Percentiles rank a stretch among this genome's conserved stretches.
phyloP scores from a whole-genome alignment of 2,797 vertebrate species.

The Hypotaenidia philippensis region DNA sequence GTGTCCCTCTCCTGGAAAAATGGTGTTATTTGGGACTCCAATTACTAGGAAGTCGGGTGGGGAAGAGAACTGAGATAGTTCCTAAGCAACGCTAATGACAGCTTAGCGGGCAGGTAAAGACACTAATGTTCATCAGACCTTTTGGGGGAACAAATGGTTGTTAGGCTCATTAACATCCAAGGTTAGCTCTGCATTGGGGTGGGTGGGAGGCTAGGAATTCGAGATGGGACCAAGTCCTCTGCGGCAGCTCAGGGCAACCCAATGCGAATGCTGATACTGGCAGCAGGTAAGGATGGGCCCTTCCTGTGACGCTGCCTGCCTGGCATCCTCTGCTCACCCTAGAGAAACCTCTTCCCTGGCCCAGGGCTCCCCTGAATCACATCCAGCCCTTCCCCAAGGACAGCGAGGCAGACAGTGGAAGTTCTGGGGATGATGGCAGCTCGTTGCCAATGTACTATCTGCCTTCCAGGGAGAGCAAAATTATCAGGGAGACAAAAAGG shows the following conservation, averaged over 20 bases:
- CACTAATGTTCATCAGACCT: not conserved
- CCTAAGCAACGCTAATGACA: not conserved
- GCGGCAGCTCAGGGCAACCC: not conserved
- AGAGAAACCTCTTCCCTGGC: not conserved
- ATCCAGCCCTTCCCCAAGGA: not conserved
- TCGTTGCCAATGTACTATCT: not conserved
- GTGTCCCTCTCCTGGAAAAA: not conserved
- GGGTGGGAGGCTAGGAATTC: too few species aligned
- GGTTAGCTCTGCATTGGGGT: rapidly evolving
- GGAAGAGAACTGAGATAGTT: not conserved
- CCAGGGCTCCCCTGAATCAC: not conserved
- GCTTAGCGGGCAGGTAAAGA: not conserved
- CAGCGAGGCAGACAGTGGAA: rapidly evolving
- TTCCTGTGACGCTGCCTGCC: too few species aligned
- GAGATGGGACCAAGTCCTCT: too few species aligned
- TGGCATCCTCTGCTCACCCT: rapidly evolving
- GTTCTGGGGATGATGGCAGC: too few species aligned
- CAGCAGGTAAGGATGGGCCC: not conserved
- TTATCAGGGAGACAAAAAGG: not conserved
- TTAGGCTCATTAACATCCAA: not conserved
- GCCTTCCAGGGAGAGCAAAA: not conserved
- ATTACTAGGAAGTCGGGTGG: rapidly evolving
- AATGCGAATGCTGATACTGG: not conserved
- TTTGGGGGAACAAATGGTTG: rapidly evolving
- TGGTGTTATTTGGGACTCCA: rapidly evolving